Conservation (phyloP, 2,888 invertebrate species). For the Mayetiola destructor region DNA sequence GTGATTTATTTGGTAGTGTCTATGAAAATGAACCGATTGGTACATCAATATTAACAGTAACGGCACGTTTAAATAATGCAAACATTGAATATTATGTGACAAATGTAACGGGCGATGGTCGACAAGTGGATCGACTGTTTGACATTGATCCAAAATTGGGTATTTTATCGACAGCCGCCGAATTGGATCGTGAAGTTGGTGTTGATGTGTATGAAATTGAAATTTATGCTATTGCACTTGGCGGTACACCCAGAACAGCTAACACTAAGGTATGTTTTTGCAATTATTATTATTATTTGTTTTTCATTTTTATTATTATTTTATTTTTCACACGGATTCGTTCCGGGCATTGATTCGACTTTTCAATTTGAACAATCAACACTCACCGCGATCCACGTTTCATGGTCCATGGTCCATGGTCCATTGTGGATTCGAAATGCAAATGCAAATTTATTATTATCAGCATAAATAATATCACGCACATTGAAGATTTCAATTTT, state of each 20-base stretch:
- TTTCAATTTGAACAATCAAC: too few species aligned
- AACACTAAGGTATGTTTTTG: constrained; percentile 61
- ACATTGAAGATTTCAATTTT: constrained; percentile 13
- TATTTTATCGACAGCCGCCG: constrained; percentile 69
- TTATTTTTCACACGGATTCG: too few species aligned
- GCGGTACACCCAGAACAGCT: constrained; percentile 56
- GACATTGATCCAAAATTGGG: constrained; percentile 82
- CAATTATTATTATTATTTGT: background rate
- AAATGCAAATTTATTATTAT: background rate
- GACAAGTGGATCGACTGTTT: constrained; percentile 76
- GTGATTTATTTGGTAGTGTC: constrained; percentile 59
- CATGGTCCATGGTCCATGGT: too few species aligned
- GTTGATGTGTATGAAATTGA: constrained; percentile 70
- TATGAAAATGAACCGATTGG: constrained; percentile 82
- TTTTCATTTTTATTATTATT: background rate
- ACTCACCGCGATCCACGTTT: too few species aligned
- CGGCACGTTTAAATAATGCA: constrained; percentile 46
- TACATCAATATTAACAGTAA: constrained; percentile 68
- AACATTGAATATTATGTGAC: constrained; percentile 83
- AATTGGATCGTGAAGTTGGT: constrained; percentile 71
- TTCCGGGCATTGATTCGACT: too few species aligned
- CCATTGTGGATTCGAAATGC: too few species aligned
- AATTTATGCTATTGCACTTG: constrained; percentile 67
- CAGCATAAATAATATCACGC: constrained; percentile 14
- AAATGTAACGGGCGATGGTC: constrained; percentile 59